A percentile compares a stretch with the other conserved stretches of the same genome.
Evolutionary conservation across 2,888 invertebrate genomes (phyloP).

Genomic region (Oasisia sp.): DNA sequence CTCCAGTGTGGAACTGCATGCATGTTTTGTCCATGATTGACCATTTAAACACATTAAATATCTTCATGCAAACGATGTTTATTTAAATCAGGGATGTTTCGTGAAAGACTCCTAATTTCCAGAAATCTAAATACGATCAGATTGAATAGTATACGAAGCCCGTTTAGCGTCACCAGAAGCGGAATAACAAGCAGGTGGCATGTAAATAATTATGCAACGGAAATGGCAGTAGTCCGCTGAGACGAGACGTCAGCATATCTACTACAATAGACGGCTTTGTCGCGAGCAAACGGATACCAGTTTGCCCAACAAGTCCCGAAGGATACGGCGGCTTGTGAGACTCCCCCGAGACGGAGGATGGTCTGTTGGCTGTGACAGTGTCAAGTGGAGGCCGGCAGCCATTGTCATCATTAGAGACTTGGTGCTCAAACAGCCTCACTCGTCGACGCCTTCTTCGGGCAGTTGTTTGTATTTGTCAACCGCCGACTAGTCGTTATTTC

Average conservation of each 20-base stretch:
- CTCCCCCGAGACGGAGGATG: not conserved
- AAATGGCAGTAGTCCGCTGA: not conserved
- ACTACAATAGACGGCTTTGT: not conserved
- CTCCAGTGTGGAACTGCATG: no score
- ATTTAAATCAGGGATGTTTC: not conserved
- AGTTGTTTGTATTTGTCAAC: not conserved
- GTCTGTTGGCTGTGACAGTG: not conserved
- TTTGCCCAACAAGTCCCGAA: not conserved
- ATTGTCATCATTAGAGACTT: not conserved
- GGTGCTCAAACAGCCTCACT: not conserved
- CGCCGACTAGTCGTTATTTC: not conserved
- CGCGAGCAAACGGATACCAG: not conserved
- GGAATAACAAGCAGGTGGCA: not conserved
- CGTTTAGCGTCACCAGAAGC: not conserved
- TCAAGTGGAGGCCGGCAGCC: not conserved
- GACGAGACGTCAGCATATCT: not conserved
- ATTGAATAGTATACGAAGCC: not conserved
- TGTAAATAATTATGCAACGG: not conserved
- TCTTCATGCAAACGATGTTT: not conserved
- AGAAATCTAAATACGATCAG: not conserved
- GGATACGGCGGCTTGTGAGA: not conserved
- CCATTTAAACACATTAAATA: not conserved
- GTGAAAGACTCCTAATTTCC: not conserved
- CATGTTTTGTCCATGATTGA: not conserved
- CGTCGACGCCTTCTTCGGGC: not conserved